Evolutionary conservation across 1,140 invertebrate species (phyloP).

Genomic region (Papilio machaon): DNA sequence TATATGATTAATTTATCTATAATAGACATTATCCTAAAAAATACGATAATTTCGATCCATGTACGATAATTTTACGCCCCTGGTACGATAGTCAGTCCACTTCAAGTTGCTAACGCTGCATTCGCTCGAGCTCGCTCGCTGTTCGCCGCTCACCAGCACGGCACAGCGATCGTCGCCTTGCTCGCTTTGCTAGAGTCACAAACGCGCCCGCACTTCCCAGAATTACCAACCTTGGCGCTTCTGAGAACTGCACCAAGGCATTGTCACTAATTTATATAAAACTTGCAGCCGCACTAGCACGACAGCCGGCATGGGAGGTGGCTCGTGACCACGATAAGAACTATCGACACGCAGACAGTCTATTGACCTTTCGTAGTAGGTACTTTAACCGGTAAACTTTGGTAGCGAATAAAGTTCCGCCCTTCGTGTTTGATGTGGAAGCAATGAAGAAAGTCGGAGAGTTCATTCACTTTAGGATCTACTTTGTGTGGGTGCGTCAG

Average conservation of each 20-base stretch:
- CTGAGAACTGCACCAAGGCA: constrained; percentile 75
- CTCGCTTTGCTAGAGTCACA: constrained; percentile 41
- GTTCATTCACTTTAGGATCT: constrained; percentile 68
- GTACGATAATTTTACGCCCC: too few species aligned
- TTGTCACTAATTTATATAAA: constrained; percentile 80
- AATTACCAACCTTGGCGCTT: constrained; percentile 76
- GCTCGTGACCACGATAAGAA: constrained; percentile 42
- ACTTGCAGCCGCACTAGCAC: constrained; percentile 53
- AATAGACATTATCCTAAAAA: too few species aligned
- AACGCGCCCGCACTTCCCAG: constrained; percentile 70
- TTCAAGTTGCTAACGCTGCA: too few species aligned
- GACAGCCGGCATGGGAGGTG: constrained; percentile 48
- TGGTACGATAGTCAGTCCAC: too few species aligned
- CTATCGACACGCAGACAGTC: constrained; percentile 33
- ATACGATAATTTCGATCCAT: too few species aligned
- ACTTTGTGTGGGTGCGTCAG: constrained; percentile 55
- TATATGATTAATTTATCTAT: too few species aligned
- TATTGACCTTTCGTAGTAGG: constrained; percentile 29
- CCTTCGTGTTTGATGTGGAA: constrained; percentile 51
- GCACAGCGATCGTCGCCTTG: constrained; percentile 40
- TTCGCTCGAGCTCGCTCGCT: constrained; percentile 33
- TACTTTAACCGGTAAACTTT: constrained; percentile 29
- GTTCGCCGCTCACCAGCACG: constrained; percentile 37
- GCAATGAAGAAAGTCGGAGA: constrained; percentile 54
- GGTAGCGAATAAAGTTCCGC: constrained; percentile 37